Conservation (phyloP, 2,797 vertebrate genomes). For the Columba guinea region DNA sequence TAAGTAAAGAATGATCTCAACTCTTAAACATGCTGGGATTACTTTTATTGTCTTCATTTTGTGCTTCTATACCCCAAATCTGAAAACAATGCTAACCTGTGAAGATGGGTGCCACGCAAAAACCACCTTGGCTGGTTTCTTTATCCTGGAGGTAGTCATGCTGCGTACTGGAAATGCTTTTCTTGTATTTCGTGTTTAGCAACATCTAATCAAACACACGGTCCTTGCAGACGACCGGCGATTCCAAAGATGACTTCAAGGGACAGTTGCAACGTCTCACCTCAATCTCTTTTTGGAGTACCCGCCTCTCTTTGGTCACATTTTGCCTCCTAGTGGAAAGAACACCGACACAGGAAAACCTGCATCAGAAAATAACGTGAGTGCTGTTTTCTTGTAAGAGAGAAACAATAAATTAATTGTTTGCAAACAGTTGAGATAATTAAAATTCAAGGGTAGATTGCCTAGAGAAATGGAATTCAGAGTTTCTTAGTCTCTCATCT, state of each 20-base stretch:
- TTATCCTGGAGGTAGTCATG: accelerated
- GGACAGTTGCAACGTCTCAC: not conserved
- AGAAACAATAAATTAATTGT: not conserved
- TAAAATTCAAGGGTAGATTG: not conserved
- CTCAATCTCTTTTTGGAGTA: not conserved
- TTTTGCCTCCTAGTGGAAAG: slow-evolving; percentile 18
- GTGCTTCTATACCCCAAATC: not conserved
- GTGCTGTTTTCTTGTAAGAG: not conserved
- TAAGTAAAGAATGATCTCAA: not conserved
- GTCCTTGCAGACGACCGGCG: accelerated
- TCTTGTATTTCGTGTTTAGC: accelerated
- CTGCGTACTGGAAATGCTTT: not conserved
- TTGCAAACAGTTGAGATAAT: not conserved
- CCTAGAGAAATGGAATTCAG: not conserved
- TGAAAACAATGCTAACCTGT: not conserved
- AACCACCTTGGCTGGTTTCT: accelerated
- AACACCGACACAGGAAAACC: not conserved
- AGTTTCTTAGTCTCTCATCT: not conserved
- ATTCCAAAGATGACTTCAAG: not conserved
- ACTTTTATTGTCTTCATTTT: not conserved
- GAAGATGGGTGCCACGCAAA: too few relatives aligned
- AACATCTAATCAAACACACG: not conserved
- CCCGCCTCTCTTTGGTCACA: accelerated
- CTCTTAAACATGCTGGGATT: accelerated
- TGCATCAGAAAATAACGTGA: accelerated